phyloP scores from a whole-genome alignment of 1,140 invertebrate species.

The Pachypsylla venusta region DNA sequence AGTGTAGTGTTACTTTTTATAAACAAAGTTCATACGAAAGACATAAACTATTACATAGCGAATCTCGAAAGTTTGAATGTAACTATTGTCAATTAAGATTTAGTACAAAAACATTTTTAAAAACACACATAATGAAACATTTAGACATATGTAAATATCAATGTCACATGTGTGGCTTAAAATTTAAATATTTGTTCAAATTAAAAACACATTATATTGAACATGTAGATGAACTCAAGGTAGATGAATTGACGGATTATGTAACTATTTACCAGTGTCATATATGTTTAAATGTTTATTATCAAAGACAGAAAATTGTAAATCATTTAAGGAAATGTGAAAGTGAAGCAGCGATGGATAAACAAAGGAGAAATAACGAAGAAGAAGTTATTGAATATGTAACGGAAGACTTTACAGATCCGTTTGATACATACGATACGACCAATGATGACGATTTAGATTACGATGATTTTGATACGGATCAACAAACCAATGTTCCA shows the following conservation, averaged over 20 bases:
- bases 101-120: background rate
- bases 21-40: conserved; percentile 15
- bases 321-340: background rate
- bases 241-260: background rate
- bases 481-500: background rate
- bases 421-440: background rate
- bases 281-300: background rate
- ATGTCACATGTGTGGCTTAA: conserved; percentile 2
- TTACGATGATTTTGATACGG: conserved; percentile 1
- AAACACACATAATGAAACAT: background rate
- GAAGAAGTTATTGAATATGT: background rate
- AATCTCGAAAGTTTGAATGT: conserved; percentile 16
- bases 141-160: background rate
- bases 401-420: background rate
- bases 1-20: conserved; percentile 18
- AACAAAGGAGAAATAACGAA: background rate
- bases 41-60: conserved; percentile 18
- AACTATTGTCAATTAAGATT: conserved; percentile 5
- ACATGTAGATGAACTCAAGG: conserved; percentile 2
- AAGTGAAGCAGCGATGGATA: background rate
- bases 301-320: background rate
- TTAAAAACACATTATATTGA: background rate
- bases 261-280: background rate
- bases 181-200: background rate
- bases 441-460: background rate